Evolutionary conservation across 2,888 invertebrate genomes (phyloP).

Genomic region (Sussaba pulchella): DNA sequence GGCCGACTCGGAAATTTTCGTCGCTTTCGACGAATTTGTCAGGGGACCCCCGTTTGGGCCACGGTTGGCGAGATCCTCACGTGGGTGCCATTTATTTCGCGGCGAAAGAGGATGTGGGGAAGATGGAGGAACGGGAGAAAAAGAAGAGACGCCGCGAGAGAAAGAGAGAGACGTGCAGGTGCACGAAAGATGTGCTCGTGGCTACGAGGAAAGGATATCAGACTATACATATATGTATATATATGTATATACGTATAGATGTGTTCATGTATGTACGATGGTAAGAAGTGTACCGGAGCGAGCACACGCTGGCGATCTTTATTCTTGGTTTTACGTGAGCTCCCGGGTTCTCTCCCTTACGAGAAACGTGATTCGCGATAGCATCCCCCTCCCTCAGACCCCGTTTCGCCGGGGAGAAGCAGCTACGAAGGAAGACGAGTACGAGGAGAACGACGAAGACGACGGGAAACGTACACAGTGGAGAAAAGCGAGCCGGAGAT

Average conservation of each 20-base stretch:
- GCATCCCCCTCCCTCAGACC: neutral
- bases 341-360: conserved; percentile 56
- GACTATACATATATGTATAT: neutral
- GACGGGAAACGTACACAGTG: conserved; percentile 52
- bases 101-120: conserved; percentile 26
- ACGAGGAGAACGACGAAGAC: neutral
- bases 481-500: conserved; percentile 49
- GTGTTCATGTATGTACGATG: conserved; percentile 36
- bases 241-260: neutral
- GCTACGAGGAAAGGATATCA: conserved; percentile 43
- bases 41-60: conserved; percentile 25
- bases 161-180: conserved; percentile 55
- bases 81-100: conserved; percentile 68
- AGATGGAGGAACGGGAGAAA: conserved; percentile 27
- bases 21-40: conserved; percentile 63
- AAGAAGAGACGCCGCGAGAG: conserved; percentile 4
- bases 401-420: conserved; percentile 11
- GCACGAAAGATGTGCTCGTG: conserved; percentile 62
- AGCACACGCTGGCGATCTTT: conserved; percentile 66
- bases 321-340: conserved; percentile 67
- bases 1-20: conserved; percentile 57
- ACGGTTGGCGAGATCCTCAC: conserved; percentile 55
- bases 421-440: neutral
- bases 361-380: conserved; percentile 68
- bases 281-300: conserved; percentile 23